Conservation (phyloP, 2,113 vertebrate genomes). For the Prunella himalayana region DNA sequence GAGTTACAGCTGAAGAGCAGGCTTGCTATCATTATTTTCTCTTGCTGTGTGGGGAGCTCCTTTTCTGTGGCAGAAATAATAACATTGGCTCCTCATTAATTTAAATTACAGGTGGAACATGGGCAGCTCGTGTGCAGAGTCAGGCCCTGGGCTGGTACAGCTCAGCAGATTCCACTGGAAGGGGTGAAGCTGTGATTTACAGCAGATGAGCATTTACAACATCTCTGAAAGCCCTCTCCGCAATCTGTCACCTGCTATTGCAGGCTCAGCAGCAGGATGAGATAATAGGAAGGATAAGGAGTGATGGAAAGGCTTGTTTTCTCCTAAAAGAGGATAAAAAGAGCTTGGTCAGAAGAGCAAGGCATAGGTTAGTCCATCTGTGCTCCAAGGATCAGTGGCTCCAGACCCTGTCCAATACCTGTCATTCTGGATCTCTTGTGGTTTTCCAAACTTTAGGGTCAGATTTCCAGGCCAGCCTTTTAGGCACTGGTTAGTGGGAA, state of each 20-base stretch:
- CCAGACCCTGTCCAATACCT: neutral
- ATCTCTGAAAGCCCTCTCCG: neutral
- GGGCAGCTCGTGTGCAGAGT: neutral
- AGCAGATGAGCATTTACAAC: neutral
- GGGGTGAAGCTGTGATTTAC: slow-evolving; percentile 5
- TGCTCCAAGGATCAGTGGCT: neutral
- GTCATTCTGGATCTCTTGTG: rapidly evolving
- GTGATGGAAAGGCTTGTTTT: neutral
- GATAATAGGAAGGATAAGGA: neutral
- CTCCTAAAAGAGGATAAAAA: neutral
- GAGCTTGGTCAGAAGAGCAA: neutral
- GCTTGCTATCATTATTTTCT: neutral
- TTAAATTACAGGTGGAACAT: neutral
- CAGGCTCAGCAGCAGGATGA: neutral
- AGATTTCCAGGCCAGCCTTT: neutral
- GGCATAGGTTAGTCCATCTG: neutral
- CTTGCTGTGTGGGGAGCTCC: neutral
- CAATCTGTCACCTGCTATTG: neutral
- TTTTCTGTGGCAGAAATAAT: neutral
- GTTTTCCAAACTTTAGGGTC: neutral
- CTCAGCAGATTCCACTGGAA: neutral
- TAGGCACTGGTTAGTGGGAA: neutral
- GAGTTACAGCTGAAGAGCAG: neutral
- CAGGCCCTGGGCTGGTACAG: neutral
- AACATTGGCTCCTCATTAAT: neutral